Conservation (phyloP, 2,888 invertebrate species). For the Clostera curtula region DNA sequence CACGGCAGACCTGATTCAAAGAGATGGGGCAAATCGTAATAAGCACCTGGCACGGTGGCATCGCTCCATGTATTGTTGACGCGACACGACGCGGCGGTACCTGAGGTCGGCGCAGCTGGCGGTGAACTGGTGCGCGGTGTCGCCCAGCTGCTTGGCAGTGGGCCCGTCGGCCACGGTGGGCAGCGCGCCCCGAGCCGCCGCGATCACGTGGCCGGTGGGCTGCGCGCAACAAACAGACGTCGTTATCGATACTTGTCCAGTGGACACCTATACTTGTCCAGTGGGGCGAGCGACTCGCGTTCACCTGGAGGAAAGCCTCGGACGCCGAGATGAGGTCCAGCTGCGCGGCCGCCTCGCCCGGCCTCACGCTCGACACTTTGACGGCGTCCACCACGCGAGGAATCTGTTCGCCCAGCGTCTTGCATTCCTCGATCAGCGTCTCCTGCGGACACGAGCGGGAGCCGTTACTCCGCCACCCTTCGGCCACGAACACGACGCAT, state of each 20-base stretch:
- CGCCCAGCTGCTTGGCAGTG: slow-evolving; percentile 82
- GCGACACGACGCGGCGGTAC: slow-evolving; percentile 21
- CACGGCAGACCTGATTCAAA: slow-evolving; percentile 69
- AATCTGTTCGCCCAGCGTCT: slow-evolving; percentile 83
- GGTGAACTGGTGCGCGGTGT: slow-evolving; percentile 80
- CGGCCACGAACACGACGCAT: too few relatives aligned
- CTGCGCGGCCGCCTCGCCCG: slow-evolving; percentile 84
- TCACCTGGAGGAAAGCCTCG: slow-evolving; percentile 87
- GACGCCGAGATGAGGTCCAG: slow-evolving; percentile 87
- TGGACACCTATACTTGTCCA: too few relatives aligned
- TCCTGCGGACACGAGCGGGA: slow-evolving; percentile 73
- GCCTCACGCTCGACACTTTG: slow-evolving; percentile 79
- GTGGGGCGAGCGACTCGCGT: too few relatives aligned
- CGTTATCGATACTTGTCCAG: neutral
- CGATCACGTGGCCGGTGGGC: slow-evolving; percentile 81
- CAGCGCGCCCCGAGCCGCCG: slow-evolving; percentile 85
- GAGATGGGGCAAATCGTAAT: too few relatives aligned
- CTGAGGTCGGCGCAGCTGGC: slow-evolving; percentile 79
- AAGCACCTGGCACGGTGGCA: too few relatives aligned
- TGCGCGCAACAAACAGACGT: slow-evolving; percentile 26
- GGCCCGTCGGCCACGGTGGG: slow-evolving; percentile 88
- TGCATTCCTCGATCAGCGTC: slow-evolving; percentile 83
- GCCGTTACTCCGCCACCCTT: too few relatives aligned
- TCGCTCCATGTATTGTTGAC: too few relatives aligned
- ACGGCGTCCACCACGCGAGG: slow-evolving; percentile 88